These are phyloP conservation scores for Papilio aristodemus DNA, from an alignment of 1,140 invertebrate genomes.

Conservation along the genomic window DNA sequence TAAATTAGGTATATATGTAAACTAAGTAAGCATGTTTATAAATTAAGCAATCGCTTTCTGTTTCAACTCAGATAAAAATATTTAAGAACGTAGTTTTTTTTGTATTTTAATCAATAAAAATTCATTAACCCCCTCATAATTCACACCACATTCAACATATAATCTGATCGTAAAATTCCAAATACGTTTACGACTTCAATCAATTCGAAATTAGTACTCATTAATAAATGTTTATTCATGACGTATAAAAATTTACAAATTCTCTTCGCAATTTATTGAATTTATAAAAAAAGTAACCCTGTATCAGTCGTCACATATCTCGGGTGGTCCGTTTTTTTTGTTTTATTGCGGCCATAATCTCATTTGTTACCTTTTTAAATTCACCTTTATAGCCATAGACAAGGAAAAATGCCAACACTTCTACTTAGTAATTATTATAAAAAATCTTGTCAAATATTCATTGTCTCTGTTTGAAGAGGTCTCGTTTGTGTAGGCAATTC, in stretches of 20 bases:
- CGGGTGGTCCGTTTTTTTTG: constrained; percentile 45
- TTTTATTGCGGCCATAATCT: constrained; percentile 43
- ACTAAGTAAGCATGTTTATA: background rate
- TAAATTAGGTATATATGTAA: no score
- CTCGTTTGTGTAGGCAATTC: constrained; percentile 20
- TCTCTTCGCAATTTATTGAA: background rate
- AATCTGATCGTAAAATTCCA: constrained; percentile 6
- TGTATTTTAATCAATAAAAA: background rate
- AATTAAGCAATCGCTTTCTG: background rate
- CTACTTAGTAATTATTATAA: constrained; percentile 36
- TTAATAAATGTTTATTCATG: constrained; percentile 19
- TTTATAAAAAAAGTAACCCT: constrained; percentile 31
- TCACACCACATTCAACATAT: background rate
- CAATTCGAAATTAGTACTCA: background rate
- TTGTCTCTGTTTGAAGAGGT: constrained; percentile 31
- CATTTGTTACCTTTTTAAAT: constrained; percentile 39
- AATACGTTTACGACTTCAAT: background rate
- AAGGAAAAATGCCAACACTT: constrained; percentile 37
- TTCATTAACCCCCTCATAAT: constrained; percentile 5
- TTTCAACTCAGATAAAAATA: background rate
- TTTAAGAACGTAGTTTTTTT: background rate
- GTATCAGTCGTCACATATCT: constrained; percentile 39
- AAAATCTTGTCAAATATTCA: constrained; percentile 37
- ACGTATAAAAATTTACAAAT: constrained; percentile 2
- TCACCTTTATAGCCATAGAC: constrained; percentile 36